These are phyloP conservation scores for Nemurella pictetii DNA, from an alignment of 2,888 invertebrate species.

Conservation along the genomic window DNA sequence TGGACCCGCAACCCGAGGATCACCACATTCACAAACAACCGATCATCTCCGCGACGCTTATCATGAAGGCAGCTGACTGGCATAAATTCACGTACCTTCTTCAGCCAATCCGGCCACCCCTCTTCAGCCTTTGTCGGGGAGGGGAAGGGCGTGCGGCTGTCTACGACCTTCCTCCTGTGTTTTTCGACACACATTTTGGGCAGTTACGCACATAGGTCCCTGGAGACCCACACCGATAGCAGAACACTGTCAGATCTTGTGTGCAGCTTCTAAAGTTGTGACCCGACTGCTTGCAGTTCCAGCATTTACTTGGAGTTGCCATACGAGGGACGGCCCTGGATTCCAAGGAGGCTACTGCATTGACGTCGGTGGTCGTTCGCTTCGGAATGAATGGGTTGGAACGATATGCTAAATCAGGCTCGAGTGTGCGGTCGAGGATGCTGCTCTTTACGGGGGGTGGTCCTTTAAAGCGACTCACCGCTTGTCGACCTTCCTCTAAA, in stretches of 20 bases:
- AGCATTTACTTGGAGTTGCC: too few relatives aligned
- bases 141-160: neutral
- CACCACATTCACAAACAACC: neutral
- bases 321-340: too few relatives aligned
- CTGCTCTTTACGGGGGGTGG: slow-evolving; percentile 37
- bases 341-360: too few relatives aligned
- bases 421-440: slow-evolving; percentile 9
- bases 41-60: neutral
- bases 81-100: slow-evolving; percentile 23
- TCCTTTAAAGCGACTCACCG: slow-evolving; percentile 39
- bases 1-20: neutral
- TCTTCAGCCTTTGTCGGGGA: neutral
- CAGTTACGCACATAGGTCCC: too few relatives aligned
- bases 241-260: too few relatives aligned
- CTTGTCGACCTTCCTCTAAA: slow-evolving; percentile 34
- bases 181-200: too few relatives aligned
- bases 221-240: too few relatives aligned
- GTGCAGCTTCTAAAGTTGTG: too few relatives aligned
- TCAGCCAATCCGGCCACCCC: slow-evolving; percentile 36
- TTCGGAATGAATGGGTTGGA: neutral
- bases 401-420: slow-evolving; percentile 39
- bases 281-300: too few relatives aligned
- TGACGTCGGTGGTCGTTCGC: neutral
- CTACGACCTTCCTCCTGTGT: too few relatives aligned
- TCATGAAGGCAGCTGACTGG: too few relatives aligned